phyloP scores from a whole-genome alignment of 2,888 invertebrate genomes.

The Anticlea derivata region DNA sequence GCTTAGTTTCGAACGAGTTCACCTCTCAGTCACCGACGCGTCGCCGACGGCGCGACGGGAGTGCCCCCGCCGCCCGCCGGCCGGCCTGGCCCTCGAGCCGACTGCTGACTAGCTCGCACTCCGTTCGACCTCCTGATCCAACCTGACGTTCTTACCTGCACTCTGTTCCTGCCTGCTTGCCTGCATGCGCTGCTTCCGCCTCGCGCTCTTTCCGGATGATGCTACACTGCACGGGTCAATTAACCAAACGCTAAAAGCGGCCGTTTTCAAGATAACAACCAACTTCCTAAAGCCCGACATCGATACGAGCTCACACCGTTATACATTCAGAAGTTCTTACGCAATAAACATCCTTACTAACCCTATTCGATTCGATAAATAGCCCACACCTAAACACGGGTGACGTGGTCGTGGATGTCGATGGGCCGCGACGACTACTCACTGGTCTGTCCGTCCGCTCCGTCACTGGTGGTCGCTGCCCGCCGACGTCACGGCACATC shows the following conservation, averaged over 20 bases:
- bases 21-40: slow-evolving; percentile 79
- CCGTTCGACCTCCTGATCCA: slow-evolving; percentile 54
- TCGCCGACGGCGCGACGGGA: slow-evolving; percentile 52
- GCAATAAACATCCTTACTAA: slow-evolving; percentile 70
- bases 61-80: slow-evolving; percentile 45
- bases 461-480: slow-evolving; percentile 56
- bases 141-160: slow-evolving; percentile 43
- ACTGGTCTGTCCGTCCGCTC: slow-evolving; percentile 43
- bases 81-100: slow-evolving; percentile 61
- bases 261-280: slow-evolving; percentile 73
- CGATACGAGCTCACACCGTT: slow-evolving; percentile 69
- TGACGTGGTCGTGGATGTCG: slow-evolving; percentile 54
- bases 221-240: slow-evolving; percentile 69
- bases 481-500: slow-evolving; percentile 66
- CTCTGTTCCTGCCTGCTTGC: slow-evolving; percentile 19
- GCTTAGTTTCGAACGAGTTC: slow-evolving; percentile 72
- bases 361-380: slow-evolving; percentile 76
- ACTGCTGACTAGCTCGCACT: slow-evolving; percentile 54
- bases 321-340: slow-evolving; percentile 75
- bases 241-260: slow-evolving; percentile 72
- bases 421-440: slow-evolving; percentile 59
- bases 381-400: slow-evolving; percentile 79
- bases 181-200: slow-evolving; percentile 56
- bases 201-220: slow-evolving; percentile 55
- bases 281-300: slow-evolving; percentile 70